Base-by-base conservation (phyloP, 2,888 invertebrate genomes). In the Galerucella calmariensis region DNA sequence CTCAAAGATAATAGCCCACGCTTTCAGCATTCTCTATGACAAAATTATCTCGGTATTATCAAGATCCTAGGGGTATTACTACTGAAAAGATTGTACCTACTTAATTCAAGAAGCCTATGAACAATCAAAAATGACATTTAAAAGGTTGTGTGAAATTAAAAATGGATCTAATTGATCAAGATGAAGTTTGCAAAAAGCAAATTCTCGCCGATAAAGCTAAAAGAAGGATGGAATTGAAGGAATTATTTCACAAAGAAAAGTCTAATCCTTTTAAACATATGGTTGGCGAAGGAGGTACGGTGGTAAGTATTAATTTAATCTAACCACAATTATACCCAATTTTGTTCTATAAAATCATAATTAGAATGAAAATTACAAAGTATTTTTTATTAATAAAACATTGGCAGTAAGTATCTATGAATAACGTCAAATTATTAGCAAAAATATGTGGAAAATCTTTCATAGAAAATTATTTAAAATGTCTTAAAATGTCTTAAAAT, bases 221-320 rank as follows among this genome's bases (percentile, higher is more conserved):
- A 16, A 66, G 77, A 12, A 67, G 74, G 27, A 27, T 63, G 14
- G 12, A 67, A 44, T 70, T 77, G 11, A 67, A 74, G 27, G 44
- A 75, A 14, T 58, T 61, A 11, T 77, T 77, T 24, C 68, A 69
- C 46, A 74, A 68, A 53, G 44, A 72, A 41, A 63, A 61, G 16
- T 20, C 61, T 11, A 67, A 77, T 74, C 76, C 76, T 2, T 77
- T 77, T 56, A 69, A 48, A 56, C 72, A 74, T 61, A 51, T 63
- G 16, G 46, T 10, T n/a, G 70, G 62, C 41, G 76, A 76, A 61
- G 74, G 70, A 27, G 76, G 76, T 9, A 12, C 67, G 1, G 67
- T 77, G 59, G 76, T 77, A 68, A 76, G 76, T 74, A 65, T 11
- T 63, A n/a, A 16, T 51, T 67, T 46, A 20, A 51, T 35, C 12